These are phyloP conservation scores for Coptotermes formosanus DNA, from an alignment of 1,140 invertebrate genomes.

Conservation along the genomic window DNA sequence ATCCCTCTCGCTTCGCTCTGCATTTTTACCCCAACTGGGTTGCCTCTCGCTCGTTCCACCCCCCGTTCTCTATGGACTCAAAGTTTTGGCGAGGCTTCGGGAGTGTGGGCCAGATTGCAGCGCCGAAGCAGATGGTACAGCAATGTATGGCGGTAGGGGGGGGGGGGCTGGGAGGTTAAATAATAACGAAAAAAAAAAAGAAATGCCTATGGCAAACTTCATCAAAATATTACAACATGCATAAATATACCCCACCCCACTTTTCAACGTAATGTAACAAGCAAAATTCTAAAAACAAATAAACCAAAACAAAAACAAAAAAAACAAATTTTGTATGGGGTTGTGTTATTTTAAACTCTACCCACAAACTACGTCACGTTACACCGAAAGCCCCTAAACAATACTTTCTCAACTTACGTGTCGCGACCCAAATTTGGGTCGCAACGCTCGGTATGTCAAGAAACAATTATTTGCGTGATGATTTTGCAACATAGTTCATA, in stretches of 20 bases:
- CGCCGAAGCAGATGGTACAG: neutral
- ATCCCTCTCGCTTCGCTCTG: neutral
- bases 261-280: neutral
- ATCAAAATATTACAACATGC: neutral
- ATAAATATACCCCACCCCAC: neutral
- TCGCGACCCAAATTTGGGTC: no score
- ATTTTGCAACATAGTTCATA: no score
- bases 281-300: neutral
- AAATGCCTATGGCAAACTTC: neutral
- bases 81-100: neutral
- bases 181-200: neutral
- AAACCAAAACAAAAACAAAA: neutral
- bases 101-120: neutral
- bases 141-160: neutral
- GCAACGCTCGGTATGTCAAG: no score
- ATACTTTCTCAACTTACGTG: no score
- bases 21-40: neutral
- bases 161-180: neutral
- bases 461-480: no score
- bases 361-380: no score
- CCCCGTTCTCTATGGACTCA: neutral
- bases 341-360: no score
- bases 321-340: neutral
- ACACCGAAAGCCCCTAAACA: no score
- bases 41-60: neutral